These are phyloP conservation scores for Cephonodes hylas DNA, from an alignment of 2,888 invertebrate species.

Conservation along the genomic window DNA sequence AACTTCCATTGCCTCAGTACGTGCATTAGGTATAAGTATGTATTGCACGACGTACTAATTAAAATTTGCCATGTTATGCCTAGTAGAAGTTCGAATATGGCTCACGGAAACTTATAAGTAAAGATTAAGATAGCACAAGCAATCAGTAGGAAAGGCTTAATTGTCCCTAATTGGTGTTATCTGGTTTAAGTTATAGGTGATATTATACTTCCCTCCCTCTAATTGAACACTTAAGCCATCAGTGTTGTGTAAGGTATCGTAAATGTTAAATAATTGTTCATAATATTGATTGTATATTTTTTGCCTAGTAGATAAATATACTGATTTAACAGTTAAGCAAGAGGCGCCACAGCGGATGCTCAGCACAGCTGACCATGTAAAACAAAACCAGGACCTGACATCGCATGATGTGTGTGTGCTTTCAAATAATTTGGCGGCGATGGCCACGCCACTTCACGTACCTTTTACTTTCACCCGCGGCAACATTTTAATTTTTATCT, in stretches of 20 bases:
- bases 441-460: constrained; percentile 14
- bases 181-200: neutral
- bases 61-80: neutral
- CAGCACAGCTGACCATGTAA: neutral
- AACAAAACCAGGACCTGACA: neutral
- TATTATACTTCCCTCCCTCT: too few species aligned
- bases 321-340: too few species aligned
- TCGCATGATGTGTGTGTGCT: constrained; percentile 24
- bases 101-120: neutral
- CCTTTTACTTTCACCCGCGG: constrained; percentile 21
- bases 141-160: neutral
- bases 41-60: neutral
- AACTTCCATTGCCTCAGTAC: neutral
- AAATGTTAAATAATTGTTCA: too few species aligned
- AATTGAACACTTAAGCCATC: too few species aligned
- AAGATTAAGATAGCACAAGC: neutral
- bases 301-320: too few species aligned
- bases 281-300: too few species aligned
- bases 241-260: too few species aligned
- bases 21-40: neutral
- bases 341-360: too few species aligned
- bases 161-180: neutral
- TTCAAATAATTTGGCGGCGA: constrained; percentile 16
- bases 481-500: constrained; percentile 2
- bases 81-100: neutral